Base-by-base conservation (phyloP, 1,140 invertebrate species). In the Ceratoteleas bidentatus region DNA sequence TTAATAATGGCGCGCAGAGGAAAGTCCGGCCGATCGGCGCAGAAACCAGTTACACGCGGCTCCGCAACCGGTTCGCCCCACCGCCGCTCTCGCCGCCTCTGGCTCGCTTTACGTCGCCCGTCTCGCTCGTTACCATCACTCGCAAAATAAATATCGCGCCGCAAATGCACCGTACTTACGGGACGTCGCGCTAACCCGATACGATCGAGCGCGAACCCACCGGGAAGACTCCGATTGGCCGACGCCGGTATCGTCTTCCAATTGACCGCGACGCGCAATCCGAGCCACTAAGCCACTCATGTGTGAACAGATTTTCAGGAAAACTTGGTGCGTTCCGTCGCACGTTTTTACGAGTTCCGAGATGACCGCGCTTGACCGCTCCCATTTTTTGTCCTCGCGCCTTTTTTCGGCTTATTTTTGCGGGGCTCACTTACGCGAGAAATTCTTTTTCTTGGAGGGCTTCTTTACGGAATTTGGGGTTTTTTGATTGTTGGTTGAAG, bases 11-110 rank as follows among this genome's bases (percentile, higher is more conserved):
- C 65, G 73, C 72, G 57, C 45, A 24, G 61, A 72, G 83, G 86
- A 85, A 88, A 88, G 81, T 66, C 47, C 65, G 72, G 83, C 85
- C 88, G 89, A 89, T 89, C 86, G 87, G 87, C 88, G 86, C 85
- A 81, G 79, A 85, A 89, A 90, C 88, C 86, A 87, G 89, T 89
- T 85, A 82, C 84, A 58, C 64, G 65, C 69, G 32, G 72, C 78
- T 83, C 58, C 38, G 53, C 79, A 89, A 89, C 87, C 87, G 84
- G 88, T 88, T 88, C 76, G 70, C 75, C 50, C 56, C 56, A 53
- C 53, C 68, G 61, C 68, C 66, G 66, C 62, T 66, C 53, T 58
- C 49, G 33, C 16, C 54, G 72, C 57, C 47, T 78, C 72, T 74
- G 54, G 50, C 65, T 54, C 50, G 14, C 38, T 7, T 38, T 53